Evolutionary conservation across 2,797 vertebrate genomes (phyloP), one percentile per base, ranked within the genome.

Genomic region (Garrulus glandarius): DNA sequence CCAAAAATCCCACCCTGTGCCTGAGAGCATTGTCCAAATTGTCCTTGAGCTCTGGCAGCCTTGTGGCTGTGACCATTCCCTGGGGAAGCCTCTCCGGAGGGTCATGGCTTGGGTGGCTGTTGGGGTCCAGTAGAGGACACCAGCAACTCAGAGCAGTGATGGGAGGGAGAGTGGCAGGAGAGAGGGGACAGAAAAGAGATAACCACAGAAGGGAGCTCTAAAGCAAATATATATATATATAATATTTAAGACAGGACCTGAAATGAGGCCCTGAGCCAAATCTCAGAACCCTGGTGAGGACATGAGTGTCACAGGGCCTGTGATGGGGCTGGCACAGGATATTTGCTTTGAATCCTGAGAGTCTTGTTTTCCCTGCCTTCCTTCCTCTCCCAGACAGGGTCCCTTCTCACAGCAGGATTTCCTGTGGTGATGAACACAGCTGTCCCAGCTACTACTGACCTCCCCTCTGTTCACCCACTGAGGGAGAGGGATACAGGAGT

Each of bases 401-500:
- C 55, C 59, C 68, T 64, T 21, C 89, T 46, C 22, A 0, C 20
- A 5, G 1, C 84, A 78, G 90, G 88, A 88, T 88, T 88, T 94
- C 92, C 91, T 85, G 39, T 55, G 46, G 47, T 0, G 23, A 39
- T 63, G 75, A 70, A 50, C 2, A 1, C 52, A 43, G 67, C 72
- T 81, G 32, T 50, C 59, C 63, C 82, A 56, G 59, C 24, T 67
- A 24, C 20, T 5, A 2, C 37, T 21, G 15, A 49, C 3, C 46
- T 46, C 7, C 34, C 36, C 20, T 50, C 44, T 4, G 4, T 8
- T 46, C 13, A 3, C 21, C 13, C 13, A 30, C 29, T 0, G 6
- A 16, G 27, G 34, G 55, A 68, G 26, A 60, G 15, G 65, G 61
- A 49, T 6, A 4, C 0, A 1, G 71, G 36, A 34, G 23, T 0